Percentiles rank a stretch among this genome's conserved stretches.
These are phyloP conservation scores for Carassius auratus DNA, from an alignment of 2,113 vertebrate genomes.

Conservation along the genomic window DNA sequence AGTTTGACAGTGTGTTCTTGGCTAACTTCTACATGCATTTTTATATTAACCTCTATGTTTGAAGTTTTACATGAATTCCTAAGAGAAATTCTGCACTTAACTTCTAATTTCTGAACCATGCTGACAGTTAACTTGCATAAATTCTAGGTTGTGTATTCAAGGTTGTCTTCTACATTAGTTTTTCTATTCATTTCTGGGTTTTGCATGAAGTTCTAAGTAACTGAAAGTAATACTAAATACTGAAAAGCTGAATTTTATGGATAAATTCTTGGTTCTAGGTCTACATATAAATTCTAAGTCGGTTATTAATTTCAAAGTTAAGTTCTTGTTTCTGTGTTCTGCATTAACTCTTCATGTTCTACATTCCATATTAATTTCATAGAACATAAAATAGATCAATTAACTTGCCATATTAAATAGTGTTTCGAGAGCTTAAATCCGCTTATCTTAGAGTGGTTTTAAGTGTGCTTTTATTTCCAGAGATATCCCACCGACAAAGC, in stretches of 20 bases:
- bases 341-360: not conserved
- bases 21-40: not conserved
- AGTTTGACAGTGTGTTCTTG: not conserved
- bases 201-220: not conserved
- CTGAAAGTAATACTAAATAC: no score
- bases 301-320: not conserved
- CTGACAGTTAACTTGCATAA: not conserved
- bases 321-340: not conserved
- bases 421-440: not conserved
- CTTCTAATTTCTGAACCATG: not conserved
- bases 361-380: not conserved
- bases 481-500: slow-evolving; percentile 83
- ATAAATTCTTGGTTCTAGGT: not conserved
- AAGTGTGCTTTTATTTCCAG: slow-evolving; percentile 67
- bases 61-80: not conserved
- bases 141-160: not conserved
- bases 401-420: not conserved
- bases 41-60: not conserved
- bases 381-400: not conserved
- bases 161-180: not conserved
- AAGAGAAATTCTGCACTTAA: not conserved
- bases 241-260: not conserved
- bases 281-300: not conserved
- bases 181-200: not conserved
- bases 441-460: not conserved